Evolutionary conservation across 2,888 invertebrate species (phyloP), one percentile per base, ranked within the genome.

Genomic region (Onthophagus sagittarius): DNA sequence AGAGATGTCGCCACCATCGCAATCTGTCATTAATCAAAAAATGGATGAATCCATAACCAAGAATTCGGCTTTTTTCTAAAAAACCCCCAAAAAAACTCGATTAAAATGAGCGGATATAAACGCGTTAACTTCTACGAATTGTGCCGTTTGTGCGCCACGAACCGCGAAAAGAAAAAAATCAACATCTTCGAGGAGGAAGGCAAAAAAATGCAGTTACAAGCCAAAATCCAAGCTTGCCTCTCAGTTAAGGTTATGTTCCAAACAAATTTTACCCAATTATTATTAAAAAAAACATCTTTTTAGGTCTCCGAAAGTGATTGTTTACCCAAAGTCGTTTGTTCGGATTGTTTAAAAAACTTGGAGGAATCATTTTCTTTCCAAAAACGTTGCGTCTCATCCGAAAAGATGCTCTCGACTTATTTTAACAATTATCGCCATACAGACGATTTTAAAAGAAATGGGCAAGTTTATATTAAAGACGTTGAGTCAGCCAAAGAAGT

Each of bases 41-140:
- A n/a, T n/a, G n/a, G n/a, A n/a, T n/a, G n/a, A n/a, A n/a, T n/a
- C n/a, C n/a, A n/a, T n/a, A n/a, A n/a, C n/a, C n/a, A n/a, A n/a
- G n/a, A n/a, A n/a, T n/a, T n/a, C n/a, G n/a, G n/a, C n/a, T n/a
- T n/a, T n/a, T n/a, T n/a, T n/a, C n/a, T n/a, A n/a, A n/a, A n/a
- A n/a, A n/a, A n/a, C n/a, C n/a, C n/a, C n/a, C n/a, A n/a, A n/a
- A n/a, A n/a, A n/a, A n/a, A n/a, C n/a, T n/a, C n/a, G n/a, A 33
- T 65, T 0, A 78, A 77, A 81, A 91, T 91, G 91, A 88, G 91
- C 77, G 91, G 90, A 80, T 91, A 91, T 83, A 89, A 90, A 79
- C 89, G 90, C 80, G 92, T 92, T 62, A 91, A 90, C 84, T 92
- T 90, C 83, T 91, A 90, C 82, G 92, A 92, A 85, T 84, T 92